Base-by-base conservation (phyloP, 2,888 invertebrate genomes). In the Pedicia rivosa region DNA sequence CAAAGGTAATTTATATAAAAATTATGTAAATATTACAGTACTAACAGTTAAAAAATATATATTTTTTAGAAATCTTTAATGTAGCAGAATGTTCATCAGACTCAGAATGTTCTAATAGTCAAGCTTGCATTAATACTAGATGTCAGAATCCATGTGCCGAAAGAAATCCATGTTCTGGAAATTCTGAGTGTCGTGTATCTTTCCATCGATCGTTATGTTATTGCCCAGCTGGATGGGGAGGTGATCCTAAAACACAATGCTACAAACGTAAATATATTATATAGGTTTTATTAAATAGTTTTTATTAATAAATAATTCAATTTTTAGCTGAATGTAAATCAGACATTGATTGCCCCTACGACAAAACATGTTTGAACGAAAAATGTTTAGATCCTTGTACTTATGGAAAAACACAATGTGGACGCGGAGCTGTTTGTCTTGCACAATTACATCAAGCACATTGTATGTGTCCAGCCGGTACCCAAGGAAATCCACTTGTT, bases 141-240 rank as follows among this genome's bases (percentile, higher is more conserved):
- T 91, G 91, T 52, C 74, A 79, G 53, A 72, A 86, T 50, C 87
- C 88, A 2, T 91, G 90, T 54, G 57, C 63, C 25, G 70, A 78
- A 14, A 72, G 70, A 30, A 76, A 79, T 49, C 80, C 82, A 3
- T 92, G 91, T 52, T 87, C 84, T 34, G 63, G 71, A 8, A 75
- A 79, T 43, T 86, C 90, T 1, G 70, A 81, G 44, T 92, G 91
- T 50, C 68, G 74, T 13, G 78, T 82, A 0, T 65, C 68, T 30
- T 70, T 75, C 47, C 87, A 86, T 53, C 74, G 84, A 45, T 84
- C 88, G 4, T 73, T 74, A 14, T 91, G 91, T 57, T 72, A 70
- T 50, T 91, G 91, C 55, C 82, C 82, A 13, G 71, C 77, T 34
- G 83, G 81, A 43, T 86, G 82, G 64, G 84, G 83, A 36, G 91